Conservation (phyloP, 2,113 vertebrate species). For the Murina feae region DNA sequence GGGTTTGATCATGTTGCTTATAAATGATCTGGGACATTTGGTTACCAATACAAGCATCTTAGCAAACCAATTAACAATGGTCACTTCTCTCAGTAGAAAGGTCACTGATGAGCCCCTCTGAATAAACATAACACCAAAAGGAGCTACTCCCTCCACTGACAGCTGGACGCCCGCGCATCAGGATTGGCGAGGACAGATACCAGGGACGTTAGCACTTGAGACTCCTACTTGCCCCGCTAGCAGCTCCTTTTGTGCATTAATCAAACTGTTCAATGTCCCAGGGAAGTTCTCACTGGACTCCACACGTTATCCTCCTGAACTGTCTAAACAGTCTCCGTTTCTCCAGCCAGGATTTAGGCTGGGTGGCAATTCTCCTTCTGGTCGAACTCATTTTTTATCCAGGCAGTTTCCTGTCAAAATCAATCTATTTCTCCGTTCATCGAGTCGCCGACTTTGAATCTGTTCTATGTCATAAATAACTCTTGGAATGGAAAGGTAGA, state of each 20-base stretch:
- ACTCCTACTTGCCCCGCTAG: accelerated
- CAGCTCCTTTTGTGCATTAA: neutral
- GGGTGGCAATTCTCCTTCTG: neutral
- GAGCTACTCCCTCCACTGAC: neutral
- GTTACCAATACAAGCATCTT: neutral
- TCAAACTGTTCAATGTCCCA: neutral
- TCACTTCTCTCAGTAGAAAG: neutral
- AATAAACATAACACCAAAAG: neutral
- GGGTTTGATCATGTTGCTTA: neutral
- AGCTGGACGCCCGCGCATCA: accelerated
- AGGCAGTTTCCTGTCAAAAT: slow-evolving; percentile 48
- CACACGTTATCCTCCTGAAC: neutral
- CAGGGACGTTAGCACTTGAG: neutral
- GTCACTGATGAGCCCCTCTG: neutral
- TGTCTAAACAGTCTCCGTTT: neutral
- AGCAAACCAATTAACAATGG: neutral
- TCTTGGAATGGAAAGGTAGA: slow-evolving; percentile 20
- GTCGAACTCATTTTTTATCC: slow-evolving; percentile 43
- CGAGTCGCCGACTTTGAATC: slow-evolving; percentile 52
- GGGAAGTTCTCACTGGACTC: neutral
- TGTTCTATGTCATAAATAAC: slow-evolving; percentile 55
- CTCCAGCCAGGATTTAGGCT: neutral
- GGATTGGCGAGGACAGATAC: accelerated
- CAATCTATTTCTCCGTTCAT: slow-evolving; percentile 52
- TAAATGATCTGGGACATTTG: neutral